Base-by-base conservation (phyloP, 2,888 invertebrate species). In the Nezara viridula region DNA sequence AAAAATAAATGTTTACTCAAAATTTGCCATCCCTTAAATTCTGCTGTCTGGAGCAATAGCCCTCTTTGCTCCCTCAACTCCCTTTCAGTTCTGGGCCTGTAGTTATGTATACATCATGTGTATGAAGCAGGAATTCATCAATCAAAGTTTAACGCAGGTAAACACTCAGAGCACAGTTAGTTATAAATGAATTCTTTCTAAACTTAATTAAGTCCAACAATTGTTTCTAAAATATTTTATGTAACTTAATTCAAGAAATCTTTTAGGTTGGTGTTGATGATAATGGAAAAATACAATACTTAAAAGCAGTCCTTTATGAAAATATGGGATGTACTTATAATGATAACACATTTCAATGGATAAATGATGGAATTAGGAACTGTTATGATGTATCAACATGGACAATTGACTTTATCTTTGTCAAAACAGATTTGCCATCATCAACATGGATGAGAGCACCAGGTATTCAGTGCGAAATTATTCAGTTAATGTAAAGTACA, bases 391-490 rank as follows among this genome's bases (percentile, higher is more conserved):
- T 94, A 9, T 93, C 92, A 7, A 93, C 94, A 73, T 96, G 96
- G 96, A 92, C 91, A 24, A 90, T 93, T 24, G 92, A 92, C 7
- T 93, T 93, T 21, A 92, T 92, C 52, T 93, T 93, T 32, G 93
- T 93, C 0, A 93, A 92, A 37, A 96, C 96, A 0, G 96, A 97
- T 91, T 93, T 94, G 0, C 94, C 96, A 0, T 94, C 94, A 5
- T 96, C 95, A 90, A 96, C 96, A 0, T 95, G 94, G 92, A 95
- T 95, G 91, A 93, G 97, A 91, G 95, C 95, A 2, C 97, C 97
- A 91, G 96, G 96, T 95, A 92, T 92, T n/a, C n/a, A n/a, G 24
- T 4, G 6, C 9, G 5, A 60, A 27, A n/a, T 27, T 60, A 85
- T 85, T 16, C 50, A 16, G 12, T 50, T 50, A 50, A 50, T 12